A percentile compares a stretch with the other conserved stretches of the same genome.
Evolutionary conservation across 2,888 invertebrate genomes (phyloP).

Genomic region (Biston betularia): DNA sequence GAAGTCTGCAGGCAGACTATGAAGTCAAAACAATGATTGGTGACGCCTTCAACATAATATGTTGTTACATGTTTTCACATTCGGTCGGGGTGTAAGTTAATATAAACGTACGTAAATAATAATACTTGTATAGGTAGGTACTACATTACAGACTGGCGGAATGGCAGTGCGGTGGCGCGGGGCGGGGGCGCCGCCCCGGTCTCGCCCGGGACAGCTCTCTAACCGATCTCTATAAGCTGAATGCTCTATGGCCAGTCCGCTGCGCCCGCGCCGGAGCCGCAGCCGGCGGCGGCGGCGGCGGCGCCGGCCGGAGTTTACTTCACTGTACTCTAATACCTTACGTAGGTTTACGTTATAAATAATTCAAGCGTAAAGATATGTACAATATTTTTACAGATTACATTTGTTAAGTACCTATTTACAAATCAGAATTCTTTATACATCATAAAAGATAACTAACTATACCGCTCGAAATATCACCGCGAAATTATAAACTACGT

Average conservation of each 20-base stretch:
- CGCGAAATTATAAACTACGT: slow-evolving; percentile 85
- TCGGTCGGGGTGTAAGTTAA: too few relatives aligned
- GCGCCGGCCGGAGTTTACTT: slow-evolving; percentile 47
- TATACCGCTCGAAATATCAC: slow-evolving; percentile 84
- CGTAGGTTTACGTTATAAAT: slow-evolving; percentile 80
- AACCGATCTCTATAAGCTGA: slow-evolving; percentile 24
- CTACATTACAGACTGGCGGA: neutral
- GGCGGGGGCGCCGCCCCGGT: neutral
- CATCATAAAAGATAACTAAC: slow-evolving; percentile 84
- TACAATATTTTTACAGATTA: slow-evolving; percentile 86
- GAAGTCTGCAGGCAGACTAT: neutral
- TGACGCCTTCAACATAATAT: neutral
- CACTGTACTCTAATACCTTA: slow-evolving; percentile 69
- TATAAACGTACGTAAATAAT: too few relatives aligned
- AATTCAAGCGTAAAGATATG: slow-evolving; percentile 86
- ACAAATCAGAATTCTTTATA: slow-evolving; percentile 86
- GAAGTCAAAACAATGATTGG: neutral
- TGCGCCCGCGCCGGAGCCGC: neutral
- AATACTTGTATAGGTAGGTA: neutral
- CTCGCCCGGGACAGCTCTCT: slow-evolving; percentile 12
- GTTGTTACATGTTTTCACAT: too few relatives aligned
- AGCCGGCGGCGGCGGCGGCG: neutral
- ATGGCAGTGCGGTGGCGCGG: too few relatives aligned
- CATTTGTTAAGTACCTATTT: slow-evolving; percentile 85
- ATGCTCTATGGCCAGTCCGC: slow-evolving; percentile 6